phyloP scores from a whole-genome alignment of 2,797 vertebrate genomes.

The Lerista edwardsae region DNA sequence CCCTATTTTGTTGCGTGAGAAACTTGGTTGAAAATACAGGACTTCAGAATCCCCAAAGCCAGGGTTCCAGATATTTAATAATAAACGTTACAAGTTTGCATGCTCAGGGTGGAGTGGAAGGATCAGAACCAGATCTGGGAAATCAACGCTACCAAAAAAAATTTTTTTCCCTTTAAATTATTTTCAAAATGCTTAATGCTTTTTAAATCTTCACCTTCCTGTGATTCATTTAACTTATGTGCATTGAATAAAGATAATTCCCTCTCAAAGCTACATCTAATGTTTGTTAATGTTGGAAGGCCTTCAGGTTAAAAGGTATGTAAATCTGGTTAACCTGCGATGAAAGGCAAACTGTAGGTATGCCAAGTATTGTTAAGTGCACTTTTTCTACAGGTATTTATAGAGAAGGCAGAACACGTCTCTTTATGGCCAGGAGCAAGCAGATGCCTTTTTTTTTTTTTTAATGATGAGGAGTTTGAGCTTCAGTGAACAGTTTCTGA shows the following conservation, averaged over 20 bases:
- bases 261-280: neutral
- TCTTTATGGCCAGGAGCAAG: slow-evolving; percentile 12
- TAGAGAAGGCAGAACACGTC: slow-evolving; percentile 12
- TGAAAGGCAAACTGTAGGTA: slow-evolving; percentile 21
- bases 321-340: slow-evolving; percentile 25
- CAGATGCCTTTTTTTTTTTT: neutral
- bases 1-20: neutral
- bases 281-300: slow-evolving; percentile 23
- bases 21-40: neutral
- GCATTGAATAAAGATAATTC: neutral
- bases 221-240: neutral
- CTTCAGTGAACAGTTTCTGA: slow-evolving; percentile 41
- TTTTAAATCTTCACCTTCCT: slow-evolving; percentile 13
- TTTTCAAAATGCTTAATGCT: neutral
- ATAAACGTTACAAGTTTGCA: neutral
- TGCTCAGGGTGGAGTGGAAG: neutral
- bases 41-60: neutral
- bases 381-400: slow-evolving; percentile 12
- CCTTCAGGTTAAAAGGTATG: slow-evolving; percentile 12
- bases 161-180: neutral
- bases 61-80: neutral
- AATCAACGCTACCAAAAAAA: neutral
- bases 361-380: slow-evolving; percentile 31
- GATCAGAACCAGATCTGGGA: neutral
- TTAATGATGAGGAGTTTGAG: slow-evolving; percentile 13